Percentiles rank a stretch among this genome's conserved stretches.
Evolutionary conservation across 1,140 invertebrate species (phyloP).

Genomic region (Onthophagus taurus): DNA sequence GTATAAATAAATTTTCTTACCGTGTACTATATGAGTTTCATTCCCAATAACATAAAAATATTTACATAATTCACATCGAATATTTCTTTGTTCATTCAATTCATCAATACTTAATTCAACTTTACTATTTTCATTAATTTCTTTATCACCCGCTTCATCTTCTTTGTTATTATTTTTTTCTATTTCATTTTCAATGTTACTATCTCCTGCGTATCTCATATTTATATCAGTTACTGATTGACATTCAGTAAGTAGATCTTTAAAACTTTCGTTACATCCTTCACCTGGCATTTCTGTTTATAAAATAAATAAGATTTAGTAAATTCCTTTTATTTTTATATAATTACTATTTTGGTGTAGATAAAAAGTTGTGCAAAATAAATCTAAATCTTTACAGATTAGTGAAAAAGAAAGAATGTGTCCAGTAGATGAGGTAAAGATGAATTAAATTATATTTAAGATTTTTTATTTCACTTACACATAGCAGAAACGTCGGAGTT

Average conservation of each 20-base stretch:
- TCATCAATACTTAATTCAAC: neutral
- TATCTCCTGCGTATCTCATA: neutral
- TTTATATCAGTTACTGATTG: neutral
- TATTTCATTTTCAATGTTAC: conserved; percentile 1
- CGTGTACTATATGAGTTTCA: conserved; percentile 5
- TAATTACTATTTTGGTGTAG: too few species aligned
- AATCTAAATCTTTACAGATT: too few species aligned
- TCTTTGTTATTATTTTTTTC: conserved; percentile 3
- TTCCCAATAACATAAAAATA: conserved; percentile 9
- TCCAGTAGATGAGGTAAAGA: too few species aligned
- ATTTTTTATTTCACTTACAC: too few species aligned
- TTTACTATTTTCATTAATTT: neutral
- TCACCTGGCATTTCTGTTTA: conserved; percentile 7
- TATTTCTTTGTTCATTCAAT: conserved; percentile 5
- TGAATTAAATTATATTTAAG: too few species aligned
- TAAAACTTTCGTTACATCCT: conserved; percentile 1
- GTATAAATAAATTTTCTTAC: neutral
- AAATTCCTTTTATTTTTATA: conserved; percentile 11
- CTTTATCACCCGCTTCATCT: neutral
- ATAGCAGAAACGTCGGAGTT: too few species aligned
- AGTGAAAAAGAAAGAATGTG: too few species aligned
- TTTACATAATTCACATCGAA: conserved; percentile 6
- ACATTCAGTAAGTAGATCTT: neutral
- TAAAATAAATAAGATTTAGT: neutral
- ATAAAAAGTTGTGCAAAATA: too few species aligned